Evolutionary conservation across 2,888 invertebrate genomes (phyloP).

Genomic region (Synergus japonicus): DNA sequence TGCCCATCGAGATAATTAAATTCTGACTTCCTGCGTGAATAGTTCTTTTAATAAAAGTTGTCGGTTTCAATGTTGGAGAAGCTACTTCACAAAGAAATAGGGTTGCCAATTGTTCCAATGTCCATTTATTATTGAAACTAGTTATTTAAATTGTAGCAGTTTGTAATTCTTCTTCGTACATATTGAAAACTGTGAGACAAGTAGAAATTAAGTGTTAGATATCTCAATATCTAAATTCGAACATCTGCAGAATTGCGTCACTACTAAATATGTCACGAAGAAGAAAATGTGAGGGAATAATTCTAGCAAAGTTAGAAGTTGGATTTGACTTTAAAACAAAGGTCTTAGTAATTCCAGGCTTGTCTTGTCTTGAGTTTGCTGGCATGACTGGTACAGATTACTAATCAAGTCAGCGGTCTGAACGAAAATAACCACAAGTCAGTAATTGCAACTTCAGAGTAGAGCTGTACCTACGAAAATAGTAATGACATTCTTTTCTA

Average conservation of each 20-base stretch:
- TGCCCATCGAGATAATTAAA: neutral
- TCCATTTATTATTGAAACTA: too few species aligned
- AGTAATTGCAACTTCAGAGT: conserved; percentile 15
- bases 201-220: neutral
- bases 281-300: neutral
- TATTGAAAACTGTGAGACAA: neutral
- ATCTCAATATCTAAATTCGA: neutral
- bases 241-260: neutral
- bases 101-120: too few species aligned
- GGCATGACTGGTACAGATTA: conserved; percentile 18
- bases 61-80: too few species aligned
- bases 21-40: neutral
- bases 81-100: too few species aligned
- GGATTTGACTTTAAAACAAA: neutral
- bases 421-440: conserved; percentile 10
- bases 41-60: neutral
- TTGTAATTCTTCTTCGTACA: neutral
- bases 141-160: neutral
- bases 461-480: conserved; percentile 13
- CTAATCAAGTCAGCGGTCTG: conserved; percentile 15
- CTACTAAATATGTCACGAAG: neutral
- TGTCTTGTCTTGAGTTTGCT: neutral
- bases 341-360: neutral
- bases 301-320: conserved; percentile 14
- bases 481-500: conserved; percentile 20